Evolutionary conservation across 2,113 vertebrate species (phyloP).

Genomic region (Mormyrus iriodes): DNA sequence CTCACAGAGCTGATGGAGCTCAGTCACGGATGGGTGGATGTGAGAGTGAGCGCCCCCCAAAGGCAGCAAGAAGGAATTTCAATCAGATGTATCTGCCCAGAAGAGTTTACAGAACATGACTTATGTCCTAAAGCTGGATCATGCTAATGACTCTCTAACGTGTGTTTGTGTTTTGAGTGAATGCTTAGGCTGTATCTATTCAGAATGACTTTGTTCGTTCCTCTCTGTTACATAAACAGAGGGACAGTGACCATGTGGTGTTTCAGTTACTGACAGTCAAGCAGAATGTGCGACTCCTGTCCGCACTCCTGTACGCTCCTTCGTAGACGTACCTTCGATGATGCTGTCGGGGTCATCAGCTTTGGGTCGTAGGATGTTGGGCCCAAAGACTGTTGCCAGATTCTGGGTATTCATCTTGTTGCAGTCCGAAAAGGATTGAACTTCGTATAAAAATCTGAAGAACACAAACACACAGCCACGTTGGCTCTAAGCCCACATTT

Average conservation of each 20-base stretch:
- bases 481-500: neutral
- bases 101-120: neutral
- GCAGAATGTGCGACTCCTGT: neutral
- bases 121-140: neutral
- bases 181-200: neutral
- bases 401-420: constrained; percentile 71
- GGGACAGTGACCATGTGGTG: neutral
- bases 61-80: neutral
- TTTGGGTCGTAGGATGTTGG: constrained; percentile 69
- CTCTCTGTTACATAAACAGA: neutral
- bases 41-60: neutral
- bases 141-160: neutral
- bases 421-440: constrained; percentile 58
- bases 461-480: neutral
- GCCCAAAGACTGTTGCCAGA: constrained; percentile 67
- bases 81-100: neutral
- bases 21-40: neutral
- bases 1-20: too few species aligned
- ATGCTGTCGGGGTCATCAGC: constrained; percentile 65
- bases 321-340: constrained; percentile 51
- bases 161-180: neutral
- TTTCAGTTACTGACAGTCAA: neutral
- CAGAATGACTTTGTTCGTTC: neutral
- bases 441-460: constrained; percentile 64
- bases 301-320: neutral